A percentile compares a stretch with the other conserved stretches of the same genome.
Evolutionary conservation across 1,140 invertebrate genomes (phyloP).

Genomic region (Himalopsyche phryganea): DNA sequence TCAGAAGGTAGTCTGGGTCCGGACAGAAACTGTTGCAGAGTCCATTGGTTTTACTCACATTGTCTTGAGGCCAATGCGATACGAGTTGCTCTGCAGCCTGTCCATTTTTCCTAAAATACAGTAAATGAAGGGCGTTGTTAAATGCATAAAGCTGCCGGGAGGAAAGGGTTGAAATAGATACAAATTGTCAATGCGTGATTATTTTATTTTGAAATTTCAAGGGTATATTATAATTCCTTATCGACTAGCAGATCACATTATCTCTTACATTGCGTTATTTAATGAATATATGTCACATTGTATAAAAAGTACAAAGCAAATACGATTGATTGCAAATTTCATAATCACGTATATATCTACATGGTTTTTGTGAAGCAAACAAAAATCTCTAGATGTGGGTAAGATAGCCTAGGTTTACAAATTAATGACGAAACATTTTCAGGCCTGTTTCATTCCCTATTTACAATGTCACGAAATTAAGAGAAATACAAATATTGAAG

Average conservation of each 20-base stretch:
- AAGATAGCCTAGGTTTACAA: background rate
- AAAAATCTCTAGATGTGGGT: background rate
- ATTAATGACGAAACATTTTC: background rate
- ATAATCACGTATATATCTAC: background rate
- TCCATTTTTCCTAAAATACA: too few species aligned
- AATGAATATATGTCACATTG: slow-evolving; percentile 27
- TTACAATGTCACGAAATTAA: background rate
- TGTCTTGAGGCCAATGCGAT: too few species aligned
- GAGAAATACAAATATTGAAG: too few species aligned
- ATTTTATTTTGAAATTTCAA: slow-evolving; percentile 26
- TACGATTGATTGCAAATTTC: slow-evolving; percentile 6
- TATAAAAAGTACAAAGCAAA: slow-evolving; percentile 33
- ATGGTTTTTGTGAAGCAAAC: background rate
- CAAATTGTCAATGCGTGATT: slow-evolving; percentile 24
- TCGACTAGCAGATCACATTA: slow-evolving; percentile 30
- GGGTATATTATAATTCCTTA: slow-evolving; percentile 25
- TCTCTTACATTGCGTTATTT: slow-evolving; percentile 30
- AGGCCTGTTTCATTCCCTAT: background rate
- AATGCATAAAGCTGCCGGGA: too few species aligned
- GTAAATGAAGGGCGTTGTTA: too few species aligned
- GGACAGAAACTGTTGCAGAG: too few species aligned
- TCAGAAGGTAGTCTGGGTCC: too few species aligned
- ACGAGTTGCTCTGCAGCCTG: too few species aligned
- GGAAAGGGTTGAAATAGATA: too few species aligned
- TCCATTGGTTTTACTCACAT: too few species aligned